These are phyloP conservation scores for Callospermophilus lateralis DNA, from an alignment of 2,113 vertebrate genomes.

Conservation along the genomic window DNA sequence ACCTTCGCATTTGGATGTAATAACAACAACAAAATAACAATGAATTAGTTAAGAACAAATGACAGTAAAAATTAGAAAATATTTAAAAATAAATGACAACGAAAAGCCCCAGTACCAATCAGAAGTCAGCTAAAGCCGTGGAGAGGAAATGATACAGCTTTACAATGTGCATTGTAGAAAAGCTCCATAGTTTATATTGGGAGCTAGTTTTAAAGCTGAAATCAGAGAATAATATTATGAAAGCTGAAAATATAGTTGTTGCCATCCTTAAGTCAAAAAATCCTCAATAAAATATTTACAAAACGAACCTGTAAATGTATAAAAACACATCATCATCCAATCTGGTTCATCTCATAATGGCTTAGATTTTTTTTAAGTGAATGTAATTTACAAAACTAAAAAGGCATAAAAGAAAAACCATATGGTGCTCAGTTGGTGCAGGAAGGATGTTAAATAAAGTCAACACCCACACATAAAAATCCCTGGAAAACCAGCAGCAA, in stretches of 20 bases:
- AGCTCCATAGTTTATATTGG: background rate
- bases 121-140: background rate
- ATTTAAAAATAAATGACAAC: background rate
- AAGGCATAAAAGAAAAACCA: background rate
- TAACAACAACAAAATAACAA: background rate
- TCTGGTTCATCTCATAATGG: background rate
- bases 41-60: background rate
- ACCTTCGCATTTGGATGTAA: background rate
- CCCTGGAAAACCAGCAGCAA: background rate
- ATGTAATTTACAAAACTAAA: slow-evolving; percentile 4
- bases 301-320: background rate
- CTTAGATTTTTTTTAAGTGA: slow-evolving; percentile 38
- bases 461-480: background rate
- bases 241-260: background rate
- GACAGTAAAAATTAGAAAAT: background rate
- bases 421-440: background rate
- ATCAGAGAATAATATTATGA: background rate
- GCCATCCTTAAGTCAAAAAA: background rate
- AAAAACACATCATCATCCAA: slow-evolving; percentile 7
- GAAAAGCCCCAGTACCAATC: background rate
- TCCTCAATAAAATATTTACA: background rate
- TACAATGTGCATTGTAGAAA: background rate
- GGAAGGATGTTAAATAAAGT: background rate
- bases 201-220: background rate
- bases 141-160: background rate